Base-by-base conservation (phyloP, 2,888 invertebrate genomes). In the Luperina testacea region DNA sequence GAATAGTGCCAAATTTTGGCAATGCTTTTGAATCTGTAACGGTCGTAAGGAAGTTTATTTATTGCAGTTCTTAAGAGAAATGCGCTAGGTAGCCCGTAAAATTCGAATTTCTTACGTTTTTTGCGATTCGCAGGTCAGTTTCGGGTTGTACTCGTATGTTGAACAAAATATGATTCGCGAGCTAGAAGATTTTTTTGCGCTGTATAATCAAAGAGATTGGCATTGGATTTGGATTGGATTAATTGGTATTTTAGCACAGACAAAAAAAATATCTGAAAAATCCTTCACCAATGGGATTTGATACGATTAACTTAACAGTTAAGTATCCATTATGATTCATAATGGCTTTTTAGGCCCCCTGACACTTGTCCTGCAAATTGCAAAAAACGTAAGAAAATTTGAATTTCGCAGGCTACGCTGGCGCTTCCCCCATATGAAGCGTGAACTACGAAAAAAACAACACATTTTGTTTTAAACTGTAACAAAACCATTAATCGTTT, bases 1-100 rank as follows among this genome's bases (percentile, higher is more conserved):
- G 75, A 82, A 80, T 51, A 45, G 32, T 45, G 48, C 63, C 45
- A 69, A 75, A 78, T 78, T 81, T 48, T 2, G 27, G 15, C 63
- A 65, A 74, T 53, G 64, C 42, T 48, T 63, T 57, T 45, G 15
- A 72, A 80, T 80, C 20, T 75, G 53, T 70, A 57, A 78, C 64
- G 63, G 53, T 71, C 17, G n/a, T 70, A 59, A 53, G 42, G 48
- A 72, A 70, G 24, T 64, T 70, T 61, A 13, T 68, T 61, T 68
- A 78, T 53, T 51, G 51, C 15, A 64, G 2, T 0, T 72, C 20
- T 15, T 57, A 45, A 32, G 7, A 51, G 51, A 17, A 51, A 51
- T 15, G 48, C 5, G 48, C 48, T 15, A 51, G 51, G 17, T 51
- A 51, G 51, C 20, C 15, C 7, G 20, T 7, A 7, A 20, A 51